Conservation (phyloP, 2,113 vertebrate species). For the Percina caprodes region DNA sequence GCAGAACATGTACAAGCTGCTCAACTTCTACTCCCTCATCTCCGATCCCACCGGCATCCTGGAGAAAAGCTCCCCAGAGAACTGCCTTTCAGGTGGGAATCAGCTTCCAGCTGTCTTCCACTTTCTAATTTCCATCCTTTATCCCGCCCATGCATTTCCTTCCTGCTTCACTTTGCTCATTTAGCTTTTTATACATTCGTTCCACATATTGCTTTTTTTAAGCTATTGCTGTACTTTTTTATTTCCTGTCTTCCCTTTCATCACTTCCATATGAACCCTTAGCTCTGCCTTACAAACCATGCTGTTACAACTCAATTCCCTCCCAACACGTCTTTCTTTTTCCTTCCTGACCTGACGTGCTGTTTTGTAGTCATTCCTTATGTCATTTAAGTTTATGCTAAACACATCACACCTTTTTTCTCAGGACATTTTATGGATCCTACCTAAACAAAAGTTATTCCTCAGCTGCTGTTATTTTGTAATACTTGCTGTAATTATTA, state of each 20-base stretch:
- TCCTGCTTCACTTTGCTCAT: neutral
- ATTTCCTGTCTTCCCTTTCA: too few species aligned
- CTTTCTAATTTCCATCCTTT: neutral
- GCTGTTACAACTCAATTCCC: neutral
- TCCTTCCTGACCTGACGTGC: neutral
- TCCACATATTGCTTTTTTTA: neutral
- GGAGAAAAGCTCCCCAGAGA: conserved; percentile 92
- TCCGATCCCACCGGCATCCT: conserved; percentile 97
- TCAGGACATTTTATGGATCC: neutral
- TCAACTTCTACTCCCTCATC: conserved; percentile 99
- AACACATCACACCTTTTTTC: neutral
- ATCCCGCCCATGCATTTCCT: neutral
- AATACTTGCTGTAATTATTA: neutral
- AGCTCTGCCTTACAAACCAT: neutral
- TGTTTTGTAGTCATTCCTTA: too few species aligned
- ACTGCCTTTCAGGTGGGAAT: conserved; percentile 89
- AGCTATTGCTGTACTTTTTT: neutral
- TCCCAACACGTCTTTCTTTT: neutral
- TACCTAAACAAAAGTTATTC: neutral
- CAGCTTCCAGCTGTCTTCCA: neutral
- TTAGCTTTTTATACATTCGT: neutral
- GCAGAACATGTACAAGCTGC: conserved; percentile 99
- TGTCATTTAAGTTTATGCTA: neutral
- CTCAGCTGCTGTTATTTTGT: neutral
- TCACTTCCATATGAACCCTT: too few species aligned